Base-by-base conservation (phyloP, 37 sponge, comb jelly and placozoan species). In the Bolinopsis microptera region DNA sequence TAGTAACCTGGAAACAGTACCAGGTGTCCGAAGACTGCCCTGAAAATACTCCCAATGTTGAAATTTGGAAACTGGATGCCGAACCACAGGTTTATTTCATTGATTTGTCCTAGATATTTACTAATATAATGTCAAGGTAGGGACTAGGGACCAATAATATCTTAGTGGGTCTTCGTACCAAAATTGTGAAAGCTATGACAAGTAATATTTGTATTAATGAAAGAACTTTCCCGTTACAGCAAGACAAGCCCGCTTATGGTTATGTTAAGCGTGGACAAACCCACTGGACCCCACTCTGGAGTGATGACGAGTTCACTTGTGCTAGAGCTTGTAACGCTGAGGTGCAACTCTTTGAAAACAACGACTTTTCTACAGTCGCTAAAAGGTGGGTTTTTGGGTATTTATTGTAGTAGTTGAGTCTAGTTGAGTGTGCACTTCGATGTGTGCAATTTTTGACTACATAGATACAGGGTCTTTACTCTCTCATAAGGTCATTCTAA, bases 41-140 rank as follows among this genome's bases (percentile, higher is more conserved):
- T 1, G 90, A 86, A 38, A 86, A 86, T 25, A 86, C 90, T 22
- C 90, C 90, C 27, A 86, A 86, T 86, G 90, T 86, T 0, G 90
- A 86, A 23, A 86, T 86, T 1, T 86, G 90, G 90, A 86, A 23
- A 39, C 80, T 77, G 21, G 80, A 77, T 34, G 80, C 33, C 1
- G 80, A 32, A 77, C 33, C 27, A 9, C 18, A 77, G 80, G 80
- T 77, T 3, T 77, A 30, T 61, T 9, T n/a, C n/a, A n/a, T n/a
- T n/a, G n/a, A n/a, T n/a, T n/a, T n/a, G n/a, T n/a, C n/a, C n/a
- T n/a, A n/a, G n/a, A n/a, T n/a, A n/a, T n/a, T n/a, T n/a, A n/a
- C n/a, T n/a, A n/a, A n/a, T n/a, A n/a, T n/a, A n/a, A n/a, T n/a
- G n/a, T n/a, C n/a, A n/a, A n/a, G n/a, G n/a, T n/a, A n/a, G n/a